Conservation (phyloP, 2,113 vertebrate species). For the Pomatostomus ruficeps region DNA sequence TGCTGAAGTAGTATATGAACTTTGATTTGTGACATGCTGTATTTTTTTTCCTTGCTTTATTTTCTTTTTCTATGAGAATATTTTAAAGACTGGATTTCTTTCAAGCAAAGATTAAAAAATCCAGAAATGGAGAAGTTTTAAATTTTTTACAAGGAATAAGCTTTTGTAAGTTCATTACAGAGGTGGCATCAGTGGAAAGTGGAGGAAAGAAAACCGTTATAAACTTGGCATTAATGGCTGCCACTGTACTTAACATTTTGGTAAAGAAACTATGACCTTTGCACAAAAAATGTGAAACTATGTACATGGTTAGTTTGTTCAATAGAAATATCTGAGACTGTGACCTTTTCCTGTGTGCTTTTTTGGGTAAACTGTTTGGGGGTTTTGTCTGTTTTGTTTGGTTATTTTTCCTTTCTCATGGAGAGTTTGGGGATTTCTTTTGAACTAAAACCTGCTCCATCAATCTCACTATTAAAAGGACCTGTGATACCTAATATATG, state of each 20-base stretch:
- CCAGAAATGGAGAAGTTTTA: neutral
- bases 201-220: neutral
- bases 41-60: too few species aligned
- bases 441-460: neutral
- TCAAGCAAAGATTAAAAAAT: neutral
- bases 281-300: neutral
- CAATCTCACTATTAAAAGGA: neutral
- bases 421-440: neutral
- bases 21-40: neutral
- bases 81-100: neutral
- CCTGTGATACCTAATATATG: neutral
- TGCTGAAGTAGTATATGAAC: neutral
- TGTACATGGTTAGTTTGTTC: neutral
- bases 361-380: neutral
- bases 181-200: neutral
- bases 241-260: neutral
- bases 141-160: neutral
- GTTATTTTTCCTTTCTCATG: neutral
- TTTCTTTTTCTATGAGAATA: neutral
- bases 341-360: neutral
- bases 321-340: neutral
- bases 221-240: neutral
- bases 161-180: neutral
- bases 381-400: accelerated
- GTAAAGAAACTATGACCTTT: neutral